phyloP scores from a whole-genome alignment of 1,140 invertebrate species.

The Diorhabda sublineata region DNA sequence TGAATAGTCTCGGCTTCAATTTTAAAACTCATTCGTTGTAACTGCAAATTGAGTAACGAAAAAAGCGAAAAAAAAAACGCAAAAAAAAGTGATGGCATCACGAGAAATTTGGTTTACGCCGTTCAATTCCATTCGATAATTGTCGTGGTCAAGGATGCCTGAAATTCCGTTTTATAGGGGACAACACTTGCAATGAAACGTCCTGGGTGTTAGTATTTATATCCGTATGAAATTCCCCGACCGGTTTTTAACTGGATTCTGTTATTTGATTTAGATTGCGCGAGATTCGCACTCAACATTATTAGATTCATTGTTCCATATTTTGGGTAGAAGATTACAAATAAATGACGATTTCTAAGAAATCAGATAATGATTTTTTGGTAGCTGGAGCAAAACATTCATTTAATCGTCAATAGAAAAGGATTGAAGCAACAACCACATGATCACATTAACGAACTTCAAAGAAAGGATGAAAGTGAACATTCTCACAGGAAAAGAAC shows the following conservation, averaged over 20 bases:
- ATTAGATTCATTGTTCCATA: too few relatives aligned
- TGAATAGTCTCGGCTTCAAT: not conserved
- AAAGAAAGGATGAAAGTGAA: too few relatives aligned
- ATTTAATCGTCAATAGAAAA: too few relatives aligned
- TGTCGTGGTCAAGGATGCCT: constrained; percentile 1
- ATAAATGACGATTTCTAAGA: too few relatives aligned
- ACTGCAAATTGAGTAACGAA: constrained; percentile 1
- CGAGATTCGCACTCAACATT: not conserved
- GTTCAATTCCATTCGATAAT: constrained; percentile 1
- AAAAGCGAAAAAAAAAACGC: not conserved
- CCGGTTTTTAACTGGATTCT: not conserved
- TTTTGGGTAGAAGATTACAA: too few relatives aligned
- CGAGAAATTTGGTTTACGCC: not conserved
- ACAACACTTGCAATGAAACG: not conserved
- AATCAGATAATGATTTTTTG: too few relatives aligned
- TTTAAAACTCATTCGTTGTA: constrained; percentile 1
- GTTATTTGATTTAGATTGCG: not conserved
- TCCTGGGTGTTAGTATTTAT: too few relatives aligned
- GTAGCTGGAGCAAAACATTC: too few relatives aligned
- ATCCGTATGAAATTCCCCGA: not conserved
- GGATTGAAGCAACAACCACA: too few relatives aligned
- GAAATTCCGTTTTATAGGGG: not conserved
- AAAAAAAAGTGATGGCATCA: not conserved
- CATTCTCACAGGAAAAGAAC: too few relatives aligned
- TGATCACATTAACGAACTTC: too few relatives aligned